Conservation (phyloP, 2,797 vertebrate species). For the Lacerta agilis region DNA sequence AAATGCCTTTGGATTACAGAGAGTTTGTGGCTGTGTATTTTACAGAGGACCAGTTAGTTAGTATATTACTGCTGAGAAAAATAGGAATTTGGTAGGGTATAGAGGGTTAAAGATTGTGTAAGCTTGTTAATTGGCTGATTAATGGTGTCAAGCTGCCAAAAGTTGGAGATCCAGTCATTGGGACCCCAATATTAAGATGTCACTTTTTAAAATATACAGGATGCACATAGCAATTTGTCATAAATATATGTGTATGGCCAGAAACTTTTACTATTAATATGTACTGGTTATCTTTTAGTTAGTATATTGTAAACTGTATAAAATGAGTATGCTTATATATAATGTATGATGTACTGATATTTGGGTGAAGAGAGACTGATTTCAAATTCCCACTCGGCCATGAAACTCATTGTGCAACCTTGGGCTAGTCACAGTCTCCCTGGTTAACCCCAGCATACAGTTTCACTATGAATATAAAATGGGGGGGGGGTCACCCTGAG, state of each 20-base stretch:
- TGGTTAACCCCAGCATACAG: not conserved
- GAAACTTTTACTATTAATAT: not conserved
- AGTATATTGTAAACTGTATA: not conserved
- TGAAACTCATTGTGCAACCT: not conserved
- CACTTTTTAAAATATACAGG: not conserved
- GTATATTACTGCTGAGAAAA: not conserved
- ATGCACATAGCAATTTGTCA: not conserved
- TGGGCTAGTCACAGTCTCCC: not conserved
- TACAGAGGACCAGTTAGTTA: slow-evolving; percentile 49
- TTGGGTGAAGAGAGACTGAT: not conserved
- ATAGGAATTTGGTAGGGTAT: slow-evolving; percentile 37
- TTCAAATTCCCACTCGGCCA: not conserved
- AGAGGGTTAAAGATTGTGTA: slow-evolving; percentile 28
- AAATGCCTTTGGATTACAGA: slow-evolving; percentile 39
- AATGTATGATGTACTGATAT: not conserved
- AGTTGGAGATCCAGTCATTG: not conserved
- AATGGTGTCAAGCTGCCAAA: slow-evolving; percentile 16
- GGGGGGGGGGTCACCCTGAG: not conserved
- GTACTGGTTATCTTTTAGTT: not conserved
- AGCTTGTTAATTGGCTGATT: slow-evolving; percentile 35
- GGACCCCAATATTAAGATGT: no score
- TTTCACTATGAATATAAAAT: not conserved
- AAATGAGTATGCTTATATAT: not conserved
- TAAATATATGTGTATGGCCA: not conserved
- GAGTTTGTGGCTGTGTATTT: slow-evolving; percentile 50